Conservation (phyloP, 2,113 vertebrate genomes). For the Hepsetus odoe region DNA sequence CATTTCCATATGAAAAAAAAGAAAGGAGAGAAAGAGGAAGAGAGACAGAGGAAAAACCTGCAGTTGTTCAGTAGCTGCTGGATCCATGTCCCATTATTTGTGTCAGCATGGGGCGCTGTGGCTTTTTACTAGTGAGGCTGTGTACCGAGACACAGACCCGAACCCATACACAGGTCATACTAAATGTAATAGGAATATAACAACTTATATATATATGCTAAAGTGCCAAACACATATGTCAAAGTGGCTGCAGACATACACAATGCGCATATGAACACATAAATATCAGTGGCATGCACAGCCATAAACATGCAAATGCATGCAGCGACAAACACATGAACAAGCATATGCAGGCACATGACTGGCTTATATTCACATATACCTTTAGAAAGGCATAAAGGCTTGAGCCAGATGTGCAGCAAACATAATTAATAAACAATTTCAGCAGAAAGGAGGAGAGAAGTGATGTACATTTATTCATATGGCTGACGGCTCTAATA, state of each 20-base stretch:
- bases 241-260: not conserved
- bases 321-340: constrained; percentile 16
- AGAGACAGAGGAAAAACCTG: constrained; percentile 77
- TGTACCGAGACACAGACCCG: constrained; percentile 66
- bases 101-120: constrained; percentile 44
- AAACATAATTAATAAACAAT: not conserved
- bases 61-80: constrained; percentile 77
- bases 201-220: too few relatives aligned
- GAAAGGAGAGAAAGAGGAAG: constrained; percentile 57
- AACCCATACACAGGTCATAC: not conserved
- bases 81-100: constrained; percentile 57
- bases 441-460: not conserved
- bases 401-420: not conserved
- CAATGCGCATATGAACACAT: not conserved
- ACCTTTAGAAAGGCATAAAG: not conserved
- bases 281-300: not conserved
- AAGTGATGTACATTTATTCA: too few relatives aligned
- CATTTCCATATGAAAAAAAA: constrained; percentile 94
- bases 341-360: not conserved
- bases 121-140: constrained; percentile 46
- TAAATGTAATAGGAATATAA: too few relatives aligned
- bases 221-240: too few relatives aligned
- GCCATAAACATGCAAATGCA: constrained; percentile 1
- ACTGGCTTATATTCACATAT: not conserved
- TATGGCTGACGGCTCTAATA: too few relatives aligned